Percentiles rank a stretch among this genome's conserved stretches.
These are phyloP conservation scores for Papilio gigon DNA, from an alignment of 2,888 invertebrate species.

Conservation along the genomic window DNA sequence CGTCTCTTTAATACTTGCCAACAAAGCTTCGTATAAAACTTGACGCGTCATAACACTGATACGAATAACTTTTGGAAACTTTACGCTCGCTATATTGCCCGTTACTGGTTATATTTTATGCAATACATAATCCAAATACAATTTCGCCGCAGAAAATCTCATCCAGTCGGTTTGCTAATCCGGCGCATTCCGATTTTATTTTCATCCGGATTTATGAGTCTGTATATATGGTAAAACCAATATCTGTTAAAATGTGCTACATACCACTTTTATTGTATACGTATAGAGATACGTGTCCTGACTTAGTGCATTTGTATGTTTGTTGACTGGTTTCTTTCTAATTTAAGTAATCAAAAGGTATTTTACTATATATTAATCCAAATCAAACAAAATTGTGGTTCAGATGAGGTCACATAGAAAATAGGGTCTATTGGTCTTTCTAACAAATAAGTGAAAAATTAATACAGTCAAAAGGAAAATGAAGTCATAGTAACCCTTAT, in stretches of 20 bases:
- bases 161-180: constrained; percentile 31
- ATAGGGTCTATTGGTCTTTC: too few species aligned
- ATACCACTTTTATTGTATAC: constrained; percentile 1
- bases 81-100: not conserved
- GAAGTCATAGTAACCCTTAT: not conserved
- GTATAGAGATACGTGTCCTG: not conserved
- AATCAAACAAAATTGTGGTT: too few species aligned
- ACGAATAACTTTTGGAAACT: constrained; percentile 3
- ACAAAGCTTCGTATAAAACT: constrained; percentile 24
- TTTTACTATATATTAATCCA: too few species aligned
- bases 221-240: constrained; percentile 22
- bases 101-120: constrained; percentile 12
- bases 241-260: constrained; percentile 25
- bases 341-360: not conserved
- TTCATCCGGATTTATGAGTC: constrained; percentile 35
- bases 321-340: not conserved
- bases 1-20: constrained; percentile 20
- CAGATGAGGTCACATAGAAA: too few species aligned
- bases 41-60: constrained; percentile 9
- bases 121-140: constrained; percentile 28
- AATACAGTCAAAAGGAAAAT: not conserved
- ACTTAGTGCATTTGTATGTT: not conserved
- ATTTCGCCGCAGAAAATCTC: constrained; percentile 31
- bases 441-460: not conserved
- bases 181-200: constrained; percentile 36